Evolutionary conservation across 92 coral and sea anemone species (phyloP), one percentile per base, ranked within the genome.

Genomic region (Palythoa caribaeorum): DNA sequence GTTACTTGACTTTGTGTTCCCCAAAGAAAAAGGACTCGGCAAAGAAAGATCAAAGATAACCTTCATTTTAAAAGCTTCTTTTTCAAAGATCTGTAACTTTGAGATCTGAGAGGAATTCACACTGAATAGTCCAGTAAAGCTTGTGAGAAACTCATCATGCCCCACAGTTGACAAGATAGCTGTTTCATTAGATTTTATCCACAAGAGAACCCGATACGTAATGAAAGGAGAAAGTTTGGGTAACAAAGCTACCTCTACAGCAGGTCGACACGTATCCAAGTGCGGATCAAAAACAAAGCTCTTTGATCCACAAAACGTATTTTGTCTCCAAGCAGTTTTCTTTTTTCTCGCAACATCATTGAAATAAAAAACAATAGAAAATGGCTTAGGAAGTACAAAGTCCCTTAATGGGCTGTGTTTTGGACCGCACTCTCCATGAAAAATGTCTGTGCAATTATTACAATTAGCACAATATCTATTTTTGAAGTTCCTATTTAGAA

Each of bases 281-380:
- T 51, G 35, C 7, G 66, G 81, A 6, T 77, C 81, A 52, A 21
- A 77, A 13, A 50, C 81, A 10, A 51, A 3, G 28, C 13, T 28
- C 1, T 13, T 15, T 6, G 16, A 3, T 28, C 8, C 14, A 52
- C 81, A 77, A 9, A 10, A 9, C 53, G 39, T 16, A 16, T 77
- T 53, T 53, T 65, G 65, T 47, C 62, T 13, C 81, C 65, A 77
- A 13, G 81, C 13, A 12, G 81, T 9, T 77, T 77, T 77, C 40
- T 77, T 77, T 53, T 55, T 55, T 2, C 20, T n/a, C 13, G 51
- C n/a, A 77, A 21, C 39, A 77, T 77, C 65, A 37, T 60, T 77
- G 66, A 52, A 50, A 77, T 77, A 47, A 55, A 77, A 77, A 52
- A 77, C 39, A 17, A 77, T 77, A 5, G 81, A 77, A 77, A 77